Percentiles rank a stretch among this genome's conserved stretches.
Conservation (phyloP, 2,888 invertebrate species). For the Palloptera scutellata region DNA sequence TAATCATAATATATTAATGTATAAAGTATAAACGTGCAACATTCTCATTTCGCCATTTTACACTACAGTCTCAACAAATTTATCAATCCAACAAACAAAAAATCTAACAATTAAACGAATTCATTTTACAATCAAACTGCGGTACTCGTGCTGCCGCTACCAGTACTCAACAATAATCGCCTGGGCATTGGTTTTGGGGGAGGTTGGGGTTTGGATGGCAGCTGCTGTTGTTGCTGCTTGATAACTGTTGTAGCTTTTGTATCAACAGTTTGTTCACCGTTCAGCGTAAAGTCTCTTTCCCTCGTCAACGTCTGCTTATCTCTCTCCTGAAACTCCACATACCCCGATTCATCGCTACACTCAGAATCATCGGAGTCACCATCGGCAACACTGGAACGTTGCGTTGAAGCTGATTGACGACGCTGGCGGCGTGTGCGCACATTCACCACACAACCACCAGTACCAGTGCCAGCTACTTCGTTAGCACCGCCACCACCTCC, state of each 20-base stretch:
- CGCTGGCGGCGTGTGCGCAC: constrained; percentile 20
- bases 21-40: background rate
- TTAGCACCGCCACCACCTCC: constrained; percentile 21
- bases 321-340: constrained; percentile 77
- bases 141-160: constrained; percentile 36
- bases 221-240: constrained; percentile 10
- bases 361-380: constrained; percentile 71
- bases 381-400: constrained; percentile 36
- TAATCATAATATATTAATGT: constrained; percentile 2
- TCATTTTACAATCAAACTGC: constrained; percentile 42
- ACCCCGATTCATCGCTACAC: constrained; percentile 90
- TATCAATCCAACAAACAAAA: no score
- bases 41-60: no score
- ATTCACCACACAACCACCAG: background rate
- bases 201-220: constrained; percentile 38
- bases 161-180: constrained; percentile 42
- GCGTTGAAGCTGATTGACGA: background rate
- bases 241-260: constrained; percentile 18
- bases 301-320: constrained; percentile 27
- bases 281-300: background rate
- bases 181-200: constrained; percentile 55
- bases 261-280: constrained; percentile 9
- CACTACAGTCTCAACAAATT: no score
- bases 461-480: constrained; percentile 11
- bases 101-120: background rate